Evolutionary conservation across 2,797 vertebrate genomes (phyloP).

Genomic region (Sebastes ruberrimus): DNA sequence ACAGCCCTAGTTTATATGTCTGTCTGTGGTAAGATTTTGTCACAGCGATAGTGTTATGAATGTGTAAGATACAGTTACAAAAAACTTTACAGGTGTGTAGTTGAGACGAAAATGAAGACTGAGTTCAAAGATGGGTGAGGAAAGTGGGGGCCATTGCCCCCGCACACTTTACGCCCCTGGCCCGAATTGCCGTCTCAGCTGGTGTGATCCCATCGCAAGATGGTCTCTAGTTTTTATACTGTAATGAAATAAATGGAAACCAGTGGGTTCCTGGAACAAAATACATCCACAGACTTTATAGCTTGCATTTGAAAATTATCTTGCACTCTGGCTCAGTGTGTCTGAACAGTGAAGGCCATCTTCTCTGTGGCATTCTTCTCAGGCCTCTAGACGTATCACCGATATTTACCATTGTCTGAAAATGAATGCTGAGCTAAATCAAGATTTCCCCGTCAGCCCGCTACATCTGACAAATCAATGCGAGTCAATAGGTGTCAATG

Average conservation of each 20-base stretch:
- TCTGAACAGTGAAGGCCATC: background rate
- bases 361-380: background rate
- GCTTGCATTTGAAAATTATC: background rate
- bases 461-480: conserved; percentile 59
- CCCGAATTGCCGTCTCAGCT: background rate
- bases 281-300: background rate
- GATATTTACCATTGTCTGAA: conserved; percentile 25
- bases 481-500: conserved; percentile 74
- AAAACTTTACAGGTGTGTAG: too few species aligned
- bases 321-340: background rate
- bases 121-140: background rate
- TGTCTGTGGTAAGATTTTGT: too few species aligned
- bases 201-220: background rate
- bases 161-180: background rate
- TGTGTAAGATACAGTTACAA: too few species aligned
- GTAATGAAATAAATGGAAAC: background rate
- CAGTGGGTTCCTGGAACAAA: background rate
- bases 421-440: conserved; percentile 23
- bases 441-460: conserved; percentile 18
- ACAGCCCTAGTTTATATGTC: too few species aligned
- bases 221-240: background rate
- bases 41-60: too few species aligned
- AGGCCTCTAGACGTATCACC: background rate
- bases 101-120: background rate
- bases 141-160: background rate